Evolutionary conservation across 1,140 invertebrate species (phyloP).

Genomic region (Doryteuthis pealeii): DNA sequence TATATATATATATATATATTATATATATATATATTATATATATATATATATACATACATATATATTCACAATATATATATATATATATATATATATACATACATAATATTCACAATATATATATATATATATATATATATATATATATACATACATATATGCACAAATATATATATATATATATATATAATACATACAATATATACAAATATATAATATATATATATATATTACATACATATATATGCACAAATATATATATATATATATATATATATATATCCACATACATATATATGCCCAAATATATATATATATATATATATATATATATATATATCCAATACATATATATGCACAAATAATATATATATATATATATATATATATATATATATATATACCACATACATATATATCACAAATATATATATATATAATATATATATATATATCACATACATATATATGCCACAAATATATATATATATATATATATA

Average conservation of each 20-base stretch:
- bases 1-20: too few relatives aligned
- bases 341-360: too few relatives aligned
- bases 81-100: conserved; percentile 4
- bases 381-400: too few relatives aligned
- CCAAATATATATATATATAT: neutral
- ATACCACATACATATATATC: neutral
- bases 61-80: too few relatives aligned
- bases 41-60: neutral
- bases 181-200: neutral
- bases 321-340: neutral
- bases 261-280: neutral
- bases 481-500: neutral
- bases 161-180: neutral
- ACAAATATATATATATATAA: neutral
- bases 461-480: neutral
- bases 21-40: neutral
- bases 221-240: neutral
- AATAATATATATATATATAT: too few relatives aligned
- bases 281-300: too few relatives aligned
- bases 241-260: neutral
- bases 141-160: neutral
- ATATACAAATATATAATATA: neutral
- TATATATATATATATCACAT: neutral
- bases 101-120: neutral
- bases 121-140: neutral